A percentile compares a stretch with the other conserved stretches of the same genome.
These are phyloP conservation scores for Goniozus legneri DNA, from an alignment of 1,140 invertebrate species.

Conservation along the genomic window DNA sequence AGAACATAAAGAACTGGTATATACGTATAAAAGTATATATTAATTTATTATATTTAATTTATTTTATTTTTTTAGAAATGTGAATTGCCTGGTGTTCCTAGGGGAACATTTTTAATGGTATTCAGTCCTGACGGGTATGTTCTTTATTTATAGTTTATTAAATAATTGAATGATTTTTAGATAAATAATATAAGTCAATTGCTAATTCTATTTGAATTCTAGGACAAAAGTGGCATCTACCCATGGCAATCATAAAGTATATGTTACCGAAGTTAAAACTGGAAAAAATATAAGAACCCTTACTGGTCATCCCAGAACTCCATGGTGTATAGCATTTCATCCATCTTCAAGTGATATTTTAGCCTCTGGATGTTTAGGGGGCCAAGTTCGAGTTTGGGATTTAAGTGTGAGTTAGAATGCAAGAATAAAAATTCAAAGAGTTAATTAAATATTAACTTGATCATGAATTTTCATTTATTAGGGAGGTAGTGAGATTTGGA, in stretches of 20 bases:
- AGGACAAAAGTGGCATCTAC: slow-evolving; percentile 83
- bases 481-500: slow-evolving; percentile 84
- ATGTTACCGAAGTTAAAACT: slow-evolving; percentile 77
- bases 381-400: slow-evolving; percentile 90
- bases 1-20: slow-evolving; percentile 55
- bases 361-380: slow-evolving; percentile 84
- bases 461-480: slow-evolving; percentile 39
- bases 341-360: slow-evolving; percentile 79
- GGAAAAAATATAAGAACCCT: slow-evolving; percentile 77
- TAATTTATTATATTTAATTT: slow-evolving; percentile 1
- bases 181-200: not conserved
- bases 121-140: slow-evolving; percentile 79
- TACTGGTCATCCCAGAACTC: slow-evolving; percentile 82
- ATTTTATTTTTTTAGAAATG: slow-evolving; percentile 59
- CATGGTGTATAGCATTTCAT: slow-evolving; percentile 90
- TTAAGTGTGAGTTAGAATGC: slow-evolving; percentile 63
- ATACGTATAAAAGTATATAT: slow-evolving; percentile 8
- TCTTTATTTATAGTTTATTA: slow-evolving; percentile 8
- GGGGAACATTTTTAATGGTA: slow-evolving; percentile 80
- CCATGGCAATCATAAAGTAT: slow-evolving; percentile 90
- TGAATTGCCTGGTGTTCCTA: slow-evolving; percentile 69
- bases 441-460: not conserved
- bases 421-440: not conserved
- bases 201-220: slow-evolving; percentile 18
- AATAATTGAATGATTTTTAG: slow-evolving; percentile 1